Base-by-base conservation (phyloP, 2,797 vertebrate genomes). In the Neosilurus mollespiculum region DNA sequence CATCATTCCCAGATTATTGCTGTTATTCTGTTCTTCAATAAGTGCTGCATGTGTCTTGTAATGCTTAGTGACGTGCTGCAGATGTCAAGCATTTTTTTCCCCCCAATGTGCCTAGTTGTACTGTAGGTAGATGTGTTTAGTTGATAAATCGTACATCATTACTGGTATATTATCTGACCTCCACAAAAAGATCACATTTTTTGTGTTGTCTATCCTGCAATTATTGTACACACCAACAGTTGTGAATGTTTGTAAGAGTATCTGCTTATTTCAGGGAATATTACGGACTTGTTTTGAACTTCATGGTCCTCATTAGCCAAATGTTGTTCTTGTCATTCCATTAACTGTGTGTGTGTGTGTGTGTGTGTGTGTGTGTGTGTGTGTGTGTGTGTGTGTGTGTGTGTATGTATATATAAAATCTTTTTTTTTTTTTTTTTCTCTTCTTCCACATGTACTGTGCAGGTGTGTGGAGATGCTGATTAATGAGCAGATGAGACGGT, bases 391-490 rank as follows among this genome's bases (percentile, higher is more conserved):
- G 43, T 43, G 43, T 43, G 43, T 43, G 43, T 43, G 43, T 43
- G 43, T 43, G 4, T 43, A 8, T 43, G 43, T 43, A 8, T 43
- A 43, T 43, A 43, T 43, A 43, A 43, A 43, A 43, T 8, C 4
- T 4, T 4, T 43, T 4, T 43, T 43, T 43, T 4, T 43, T 4
- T 43, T 43, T 43, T 2, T 43, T 2, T 26, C 67, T 83, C 53
- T 56, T 0, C 10, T 11, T 14, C 8, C 54, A 22, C 58, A 61
- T 30, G 20, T 51, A 10, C 14, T 64, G 37, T 22, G 15, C 82
- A 99, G 98, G 84, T 99, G 98, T 77, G 93, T 99, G 30, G 98
- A 99, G 92, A 96, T 98, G 96, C 91, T 99, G 81, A 96, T 99
- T 90, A 96, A 95, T 10, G 98, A 99, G 88, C 98, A 99, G 94